Conservation (phyloP, 2,113 vertebrate species). For the Tupaia chinensis region DNA sequence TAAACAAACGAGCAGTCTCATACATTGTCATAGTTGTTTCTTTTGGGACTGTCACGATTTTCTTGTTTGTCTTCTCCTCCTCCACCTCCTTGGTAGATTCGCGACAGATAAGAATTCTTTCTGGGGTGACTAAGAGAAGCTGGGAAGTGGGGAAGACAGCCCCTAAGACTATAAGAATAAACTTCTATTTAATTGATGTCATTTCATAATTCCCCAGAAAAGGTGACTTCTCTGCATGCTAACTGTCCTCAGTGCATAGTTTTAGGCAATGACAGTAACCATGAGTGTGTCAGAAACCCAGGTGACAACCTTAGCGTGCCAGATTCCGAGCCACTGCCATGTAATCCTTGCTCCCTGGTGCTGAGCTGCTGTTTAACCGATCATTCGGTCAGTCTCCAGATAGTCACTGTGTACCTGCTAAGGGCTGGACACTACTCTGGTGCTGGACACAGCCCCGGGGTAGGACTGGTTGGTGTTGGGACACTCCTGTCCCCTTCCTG, state of each 20-base stretch:
- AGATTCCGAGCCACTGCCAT: not conserved
- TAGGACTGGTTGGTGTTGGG: not conserved
- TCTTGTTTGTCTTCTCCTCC: not conserved
- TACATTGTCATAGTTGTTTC: not conserved
- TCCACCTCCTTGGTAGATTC: not conserved
- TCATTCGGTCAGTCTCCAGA: not conserved
- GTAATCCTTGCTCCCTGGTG: not conserved
- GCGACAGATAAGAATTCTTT: not conserved
- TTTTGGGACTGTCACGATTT: not conserved
- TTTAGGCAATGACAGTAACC: not conserved
- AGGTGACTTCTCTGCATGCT: not conserved
- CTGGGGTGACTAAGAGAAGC: not conserved
- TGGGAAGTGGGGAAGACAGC: not conserved
- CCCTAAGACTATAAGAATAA: not conserved
- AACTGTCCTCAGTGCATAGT: not conserved
- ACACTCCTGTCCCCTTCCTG: not conserved
- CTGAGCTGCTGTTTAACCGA: not conserved
- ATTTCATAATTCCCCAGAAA: not conserved
- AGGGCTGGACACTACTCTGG: too few species aligned
- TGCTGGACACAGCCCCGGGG: not conserved
- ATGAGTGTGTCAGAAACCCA: not conserved
- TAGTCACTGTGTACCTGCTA: fast-evolving
- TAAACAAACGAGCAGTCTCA: too few species aligned
- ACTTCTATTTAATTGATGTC: not conserved
- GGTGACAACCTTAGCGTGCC: not conserved